Base-by-base conservation (phyloP, 2,113 vertebrate species). In the Lophura nycthemera region DNA sequence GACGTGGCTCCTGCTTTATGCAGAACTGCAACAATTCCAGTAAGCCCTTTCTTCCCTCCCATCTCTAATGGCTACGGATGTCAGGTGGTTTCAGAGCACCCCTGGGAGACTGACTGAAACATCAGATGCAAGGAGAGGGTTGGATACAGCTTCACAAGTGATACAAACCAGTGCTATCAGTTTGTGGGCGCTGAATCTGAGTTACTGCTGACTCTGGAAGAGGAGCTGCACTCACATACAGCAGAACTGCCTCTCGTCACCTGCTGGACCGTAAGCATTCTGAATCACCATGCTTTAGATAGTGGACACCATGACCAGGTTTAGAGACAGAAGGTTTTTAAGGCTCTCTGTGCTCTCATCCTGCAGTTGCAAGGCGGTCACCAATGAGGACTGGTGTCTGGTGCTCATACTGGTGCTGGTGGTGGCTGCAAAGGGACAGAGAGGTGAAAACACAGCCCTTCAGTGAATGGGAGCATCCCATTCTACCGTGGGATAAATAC, bases 61-160 rank as follows among this genome's bases (percentile, higher is more conserved):
- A 43, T 63, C 86, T 87, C 34, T 50, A 90, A 92, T 13, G 2
- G 60, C 92, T 91, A 48, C 42, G 76, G 94, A 89, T 60, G 91
- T 86, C 94, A 97, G 84, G 66, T 84, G 84, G 86, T 92, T 95
- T 73, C 92, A 91, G 36, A 92, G 74, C 93, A 83, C 11, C 32
- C 92, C 32, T 36, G 78, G 19, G 86, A 88, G 79, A 91, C 43
- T 32, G 79, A 90, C 67, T 64, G 80, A 89, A 89, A 91, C 36
- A 61, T 82, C 92, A 95, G 90, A 71, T 61, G 47, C 69, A 83
- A 83, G 83, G 75, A 54, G 47, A 90, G 32, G 45, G 40, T 76
- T 70, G 40, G 34, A 77, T 42, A 29, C 42, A 69, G 88, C 38
- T 64, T 66, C 66, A 70, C 21, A 30, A 0, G 1, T 48, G 30